These are phyloP conservation scores for Sigmodon hispidus DNA, from an alignment of 2,113 vertebrate species.

Conservation along the genomic window DNA sequence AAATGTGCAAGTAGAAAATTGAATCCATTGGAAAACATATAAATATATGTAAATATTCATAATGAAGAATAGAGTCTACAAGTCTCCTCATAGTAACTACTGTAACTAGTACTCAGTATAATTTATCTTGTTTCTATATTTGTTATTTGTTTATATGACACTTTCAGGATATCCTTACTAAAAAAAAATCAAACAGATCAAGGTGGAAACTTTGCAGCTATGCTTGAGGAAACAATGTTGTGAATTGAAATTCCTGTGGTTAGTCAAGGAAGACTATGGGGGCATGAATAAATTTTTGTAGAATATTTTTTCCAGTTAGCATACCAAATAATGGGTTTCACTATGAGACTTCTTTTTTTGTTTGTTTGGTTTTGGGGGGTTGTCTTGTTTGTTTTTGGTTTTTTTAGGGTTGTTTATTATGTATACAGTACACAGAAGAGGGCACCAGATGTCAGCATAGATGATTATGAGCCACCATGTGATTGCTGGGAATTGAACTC, in stretches of 20 bases:
- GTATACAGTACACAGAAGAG: too few relatives aligned
- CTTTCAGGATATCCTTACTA: conserved; percentile 48
- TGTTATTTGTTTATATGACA: conserved; percentile 18
- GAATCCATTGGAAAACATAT: background rate
- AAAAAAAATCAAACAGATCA: conserved; percentile 1
- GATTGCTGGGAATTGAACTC: too few relatives aligned
- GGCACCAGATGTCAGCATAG: too few relatives aligned
- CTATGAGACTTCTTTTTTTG: background rate
- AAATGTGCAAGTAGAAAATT: background rate
- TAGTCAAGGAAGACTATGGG: background rate
- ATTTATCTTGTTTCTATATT: conserved; percentile 36
- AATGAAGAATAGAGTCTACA: background rate
- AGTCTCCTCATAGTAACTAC: background rate
- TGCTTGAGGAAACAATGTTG: background rate
- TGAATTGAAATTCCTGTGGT: background rate
- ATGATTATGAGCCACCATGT: too few relatives aligned
- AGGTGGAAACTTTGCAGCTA: background rate
- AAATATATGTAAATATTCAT: conserved; percentile 31
- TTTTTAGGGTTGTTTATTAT: too few relatives aligned
- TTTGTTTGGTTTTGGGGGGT: too few relatives aligned
- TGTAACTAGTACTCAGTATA: conserved; percentile 5
- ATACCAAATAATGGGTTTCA: background rate
- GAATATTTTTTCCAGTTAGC: background rate
- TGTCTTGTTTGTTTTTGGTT: too few relatives aligned
- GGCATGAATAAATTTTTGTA: background rate